These are phyloP conservation scores for Corythornis cristatus DNA, from an alignment of 2,113 vertebrate species.

Conservation along the genomic window DNA sequence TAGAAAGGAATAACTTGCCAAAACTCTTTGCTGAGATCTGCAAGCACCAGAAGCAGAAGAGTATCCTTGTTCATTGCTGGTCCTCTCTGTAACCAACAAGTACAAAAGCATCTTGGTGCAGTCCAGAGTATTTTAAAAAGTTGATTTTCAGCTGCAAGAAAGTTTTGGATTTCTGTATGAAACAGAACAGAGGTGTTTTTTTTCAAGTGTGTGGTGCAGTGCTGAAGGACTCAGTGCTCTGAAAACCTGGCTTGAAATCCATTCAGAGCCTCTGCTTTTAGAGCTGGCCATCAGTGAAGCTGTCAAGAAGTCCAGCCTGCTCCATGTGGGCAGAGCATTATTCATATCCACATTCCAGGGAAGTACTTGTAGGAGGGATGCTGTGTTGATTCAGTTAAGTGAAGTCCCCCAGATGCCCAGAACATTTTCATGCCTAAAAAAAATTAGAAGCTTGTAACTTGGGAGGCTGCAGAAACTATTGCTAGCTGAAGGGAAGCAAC, in stretches of 20 bases:
- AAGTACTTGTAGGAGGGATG: background rate
- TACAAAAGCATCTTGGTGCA: background rate
- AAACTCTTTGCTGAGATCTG: background rate
- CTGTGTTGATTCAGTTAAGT: background rate
- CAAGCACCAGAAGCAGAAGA: background rate
- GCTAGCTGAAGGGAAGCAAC: background rate
- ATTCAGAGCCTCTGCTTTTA: background rate
- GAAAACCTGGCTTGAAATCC: background rate
- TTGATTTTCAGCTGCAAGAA: background rate
- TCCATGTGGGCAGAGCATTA: background rate
- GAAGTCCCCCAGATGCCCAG: background rate
- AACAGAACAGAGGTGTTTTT: background rate
- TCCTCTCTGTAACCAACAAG: background rate
- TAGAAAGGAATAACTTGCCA: background rate
- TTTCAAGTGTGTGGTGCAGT: background rate
- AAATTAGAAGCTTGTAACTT: background rate
- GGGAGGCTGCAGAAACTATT: background rate
- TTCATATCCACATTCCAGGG: fast-evolving
- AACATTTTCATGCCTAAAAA: background rate
- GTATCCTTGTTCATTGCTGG: background rate
- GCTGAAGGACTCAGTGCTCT: background rate
- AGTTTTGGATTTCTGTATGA: background rate
- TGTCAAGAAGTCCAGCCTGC: background rate
- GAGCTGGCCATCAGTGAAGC: background rate
- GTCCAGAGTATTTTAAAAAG: background rate